A percentile compares a stretch with the other conserved stretches of the same genome.
Conservation (phyloP, 2,797 vertebrate genomes). For the Hypotaenidia philippensis region DNA sequence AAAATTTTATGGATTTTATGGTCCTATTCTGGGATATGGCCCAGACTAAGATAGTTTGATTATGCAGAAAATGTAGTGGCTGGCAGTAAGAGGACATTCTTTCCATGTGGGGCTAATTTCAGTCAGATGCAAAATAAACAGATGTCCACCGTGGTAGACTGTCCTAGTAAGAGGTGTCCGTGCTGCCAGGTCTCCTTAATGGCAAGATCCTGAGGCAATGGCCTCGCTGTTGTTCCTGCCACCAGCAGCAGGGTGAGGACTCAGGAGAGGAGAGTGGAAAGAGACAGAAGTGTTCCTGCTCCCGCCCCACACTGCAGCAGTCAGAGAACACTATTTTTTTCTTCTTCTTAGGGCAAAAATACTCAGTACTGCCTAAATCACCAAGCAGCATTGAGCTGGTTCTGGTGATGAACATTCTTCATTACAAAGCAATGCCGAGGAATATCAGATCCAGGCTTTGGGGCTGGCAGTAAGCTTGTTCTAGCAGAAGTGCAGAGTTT, state of each 20-base stretch:
- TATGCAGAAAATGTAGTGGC: rapidly evolving
- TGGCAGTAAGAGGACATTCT: not conserved
- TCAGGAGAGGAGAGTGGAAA: not conserved
- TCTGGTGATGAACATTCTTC: not conserved
- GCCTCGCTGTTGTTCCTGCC: not conserved
- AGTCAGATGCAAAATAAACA: not conserved
- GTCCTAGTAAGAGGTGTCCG: not conserved
- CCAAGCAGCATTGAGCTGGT: not conserved
- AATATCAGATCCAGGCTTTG: not conserved
- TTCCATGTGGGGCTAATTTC: not conserved
- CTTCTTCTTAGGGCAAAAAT: not conserved
- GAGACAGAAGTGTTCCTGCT: rapidly evolving
- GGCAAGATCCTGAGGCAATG: rapidly evolving
- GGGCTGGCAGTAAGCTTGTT: not conserved
- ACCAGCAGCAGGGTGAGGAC: not conserved
- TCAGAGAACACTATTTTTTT: rapidly evolving
- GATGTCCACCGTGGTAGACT: not conserved
- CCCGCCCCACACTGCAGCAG: not conserved
- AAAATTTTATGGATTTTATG: not conserved
- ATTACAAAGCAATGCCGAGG: not conserved
- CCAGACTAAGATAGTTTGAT: not conserved
- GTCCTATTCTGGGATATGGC: not conserved
- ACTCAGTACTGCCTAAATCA: not conserved
- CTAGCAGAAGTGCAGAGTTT: rapidly evolving
- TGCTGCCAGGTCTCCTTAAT: not conserved